Base-by-base conservation (phyloP, 2,113 vertebrate genomes). In the Nothoprocta pentlandii region DNA sequence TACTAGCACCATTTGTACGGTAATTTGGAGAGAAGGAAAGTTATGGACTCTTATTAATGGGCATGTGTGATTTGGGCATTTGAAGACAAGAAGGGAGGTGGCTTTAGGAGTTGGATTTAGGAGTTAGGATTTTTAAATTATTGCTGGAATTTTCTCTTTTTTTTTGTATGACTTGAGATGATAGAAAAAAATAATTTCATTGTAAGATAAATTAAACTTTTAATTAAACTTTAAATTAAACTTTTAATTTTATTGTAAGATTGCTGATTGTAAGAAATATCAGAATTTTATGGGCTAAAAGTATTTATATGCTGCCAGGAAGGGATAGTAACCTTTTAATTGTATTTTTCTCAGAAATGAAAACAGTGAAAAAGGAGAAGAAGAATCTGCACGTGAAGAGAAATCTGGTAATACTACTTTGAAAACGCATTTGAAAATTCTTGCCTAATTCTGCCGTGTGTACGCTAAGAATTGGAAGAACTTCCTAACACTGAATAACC, bases 351-450 rank as follows among this genome's bases (percentile, higher is more conserved):
- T 87, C 71, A 96, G 96, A 68, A 87, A 74, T 66, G 93, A 89
- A 89, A 66, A 70, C 66, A 36, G 17, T 49, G 58, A 95, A 96
- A 95, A 95, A 96, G 73, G 78, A 81, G 93, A 90, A 41, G 76
- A 81, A 77, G 94, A 97, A 88, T 58, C 51, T 3, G 86, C 80
- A 58, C 75, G 32, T 73, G 94, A 97, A 85, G 96, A 97, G 75
- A 90, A 95, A 47, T 87, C 82, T 97, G 98, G 98, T 98, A 98
- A 96, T 79, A 68, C 5, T 15, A 3, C 10, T 91, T 81, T 44
- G 10, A 17, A 41, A 61, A 19, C 71, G 56, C 0, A 25, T 34
- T 56, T 62, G 26, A 67, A 39, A 19, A 26, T 47, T 75, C 44
- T 81, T 70, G 6, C 36, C 28, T 56, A 39, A 32, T 49, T 64